Percentiles rank a stretch among this genome's conserved stretches.
Evolutionary conservation across 2,113 vertebrate species (phyloP).

Genomic region (Spea multiplicata): DNA sequence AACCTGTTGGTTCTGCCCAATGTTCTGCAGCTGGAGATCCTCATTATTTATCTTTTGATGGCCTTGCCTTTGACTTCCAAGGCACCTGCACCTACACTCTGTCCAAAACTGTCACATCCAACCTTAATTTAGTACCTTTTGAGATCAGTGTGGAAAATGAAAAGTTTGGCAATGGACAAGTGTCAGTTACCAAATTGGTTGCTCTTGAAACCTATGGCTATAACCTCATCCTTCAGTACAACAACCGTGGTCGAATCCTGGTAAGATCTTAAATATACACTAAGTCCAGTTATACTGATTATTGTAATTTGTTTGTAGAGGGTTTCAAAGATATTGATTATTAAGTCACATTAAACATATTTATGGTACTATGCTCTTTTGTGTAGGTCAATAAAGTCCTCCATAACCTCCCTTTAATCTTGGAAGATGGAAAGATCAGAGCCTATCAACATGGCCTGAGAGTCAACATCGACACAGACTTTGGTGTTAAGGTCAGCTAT

Average conservation of each 20-base stretch:
- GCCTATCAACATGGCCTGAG: constrained; percentile 50
- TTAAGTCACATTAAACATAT: too few relatives aligned
- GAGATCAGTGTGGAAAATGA: constrained; percentile 41
- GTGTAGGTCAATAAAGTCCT: constrained; percentile 58
- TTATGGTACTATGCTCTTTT: constrained; percentile 4
- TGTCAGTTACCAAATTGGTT: constrained; percentile 42
- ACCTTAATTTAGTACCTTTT: constrained; percentile 32
- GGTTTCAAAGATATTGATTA: too few relatives aligned
- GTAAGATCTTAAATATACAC: constrained; percentile 41
- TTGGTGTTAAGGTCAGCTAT: constrained; percentile 58
- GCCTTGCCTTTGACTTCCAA: constrained; percentile 54
- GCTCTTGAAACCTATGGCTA: constrained; percentile 48
- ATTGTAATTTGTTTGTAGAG: too few relatives aligned
- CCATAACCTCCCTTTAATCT: constrained; percentile 51
- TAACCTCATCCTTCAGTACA: constrained; percentile 45
- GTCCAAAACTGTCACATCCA: constrained; percentile 23
- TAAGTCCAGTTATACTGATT: not conserved
- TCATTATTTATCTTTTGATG: constrained; percentile 54
- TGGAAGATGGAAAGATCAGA: constrained; percentile 46
- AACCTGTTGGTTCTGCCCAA: constrained; percentile 37
- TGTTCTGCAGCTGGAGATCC: constrained; percentile 51
- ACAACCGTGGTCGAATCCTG: constrained; percentile 48
- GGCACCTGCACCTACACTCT: constrained; percentile 54
- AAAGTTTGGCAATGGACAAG: constrained; percentile 21
- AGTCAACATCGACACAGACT: constrained; percentile 49